These are phyloP conservation scores for Dicyrtoma fusca DNA, from an alignment of 2,888 invertebrate genomes.

Conservation along the genomic window DNA sequence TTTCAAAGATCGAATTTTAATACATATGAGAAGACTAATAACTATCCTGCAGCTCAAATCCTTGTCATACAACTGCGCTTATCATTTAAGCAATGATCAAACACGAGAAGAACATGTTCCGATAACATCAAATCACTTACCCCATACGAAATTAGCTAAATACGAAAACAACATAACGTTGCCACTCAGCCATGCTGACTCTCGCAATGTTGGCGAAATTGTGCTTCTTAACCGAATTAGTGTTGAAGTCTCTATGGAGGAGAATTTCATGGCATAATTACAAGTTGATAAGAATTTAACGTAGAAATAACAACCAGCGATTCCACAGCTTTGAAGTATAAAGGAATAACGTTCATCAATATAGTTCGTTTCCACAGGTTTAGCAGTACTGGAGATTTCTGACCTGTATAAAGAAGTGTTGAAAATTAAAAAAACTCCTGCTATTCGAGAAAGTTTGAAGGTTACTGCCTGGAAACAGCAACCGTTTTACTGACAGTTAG, in stretches of 20 bases:
- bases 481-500: too few relatives aligned
- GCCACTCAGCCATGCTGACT: neutral
- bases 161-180: constrained; percentile 8
- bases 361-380: neutral
- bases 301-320: constrained; percentile 13
- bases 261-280: constrained; percentile 27
- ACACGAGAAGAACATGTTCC: too few relatives aligned
- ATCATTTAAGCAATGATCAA: too few relatives aligned
- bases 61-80: too few relatives aligned
- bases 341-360: constrained; percentile 27
- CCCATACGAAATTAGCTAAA: neutral
- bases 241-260: constrained; percentile 21
- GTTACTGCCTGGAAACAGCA: too few relatives aligned
- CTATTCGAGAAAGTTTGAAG: too few relatives aligned
- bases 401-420: too few relatives aligned
- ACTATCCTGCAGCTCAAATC: too few relatives aligned
- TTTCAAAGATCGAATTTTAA: too few relatives aligned
- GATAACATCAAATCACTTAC: too few relatives aligned
- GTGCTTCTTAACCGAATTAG: constrained; percentile 19
- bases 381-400: neutral
- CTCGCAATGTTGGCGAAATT: constrained; percentile 18
- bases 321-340: constrained; percentile 31
- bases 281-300: constrained; percentile 6
- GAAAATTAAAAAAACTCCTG: too few relatives aligned
- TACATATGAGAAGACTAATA: too few relatives aligned